phyloP scores from a whole-genome alignment of 2,113 vertebrate species.

The Bathybates hornii region DNA sequence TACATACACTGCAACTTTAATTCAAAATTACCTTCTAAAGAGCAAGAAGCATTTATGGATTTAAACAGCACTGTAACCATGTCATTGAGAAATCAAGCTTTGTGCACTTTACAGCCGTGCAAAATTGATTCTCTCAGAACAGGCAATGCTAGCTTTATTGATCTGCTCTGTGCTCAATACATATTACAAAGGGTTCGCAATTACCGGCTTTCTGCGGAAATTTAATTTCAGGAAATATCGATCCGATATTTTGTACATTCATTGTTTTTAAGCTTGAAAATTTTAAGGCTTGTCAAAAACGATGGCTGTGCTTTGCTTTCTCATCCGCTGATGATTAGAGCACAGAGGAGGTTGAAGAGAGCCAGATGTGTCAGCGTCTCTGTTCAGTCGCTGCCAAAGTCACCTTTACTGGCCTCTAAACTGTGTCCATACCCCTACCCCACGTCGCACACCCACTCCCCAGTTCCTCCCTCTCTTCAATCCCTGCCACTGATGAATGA shows the following conservation, averaged over 20 bases:
- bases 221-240: not conserved
- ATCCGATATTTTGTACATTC: not conserved
- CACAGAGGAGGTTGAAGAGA: slow-evolving; percentile 14
- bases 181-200: not conserved
- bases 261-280: not conserved
- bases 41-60: not conserved
- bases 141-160: not conserved
- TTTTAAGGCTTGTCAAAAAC: not conserved
- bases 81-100: not conserved
- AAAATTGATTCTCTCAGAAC: slow-evolving; percentile 18
- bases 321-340: slow-evolving; percentile 28
- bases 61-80: not conserved
- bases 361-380: slow-evolving; percentile 46
- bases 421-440: not conserved
- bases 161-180: not conserved
- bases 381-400: slow-evolving; percentile 50
- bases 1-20: not conserved
- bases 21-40: not conserved
- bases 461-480: not conserved
- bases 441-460: not conserved
- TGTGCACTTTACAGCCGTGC: not conserved
- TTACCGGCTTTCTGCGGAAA: not conserved
- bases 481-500: slow-evolving; percentile 37
- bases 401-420: slow-evolving; percentile 46
- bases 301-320: not conserved